Evolutionary conservation across 2,888 invertebrate genomes (phyloP).

Genomic region (Zygothrica quintamaculata): DNA sequence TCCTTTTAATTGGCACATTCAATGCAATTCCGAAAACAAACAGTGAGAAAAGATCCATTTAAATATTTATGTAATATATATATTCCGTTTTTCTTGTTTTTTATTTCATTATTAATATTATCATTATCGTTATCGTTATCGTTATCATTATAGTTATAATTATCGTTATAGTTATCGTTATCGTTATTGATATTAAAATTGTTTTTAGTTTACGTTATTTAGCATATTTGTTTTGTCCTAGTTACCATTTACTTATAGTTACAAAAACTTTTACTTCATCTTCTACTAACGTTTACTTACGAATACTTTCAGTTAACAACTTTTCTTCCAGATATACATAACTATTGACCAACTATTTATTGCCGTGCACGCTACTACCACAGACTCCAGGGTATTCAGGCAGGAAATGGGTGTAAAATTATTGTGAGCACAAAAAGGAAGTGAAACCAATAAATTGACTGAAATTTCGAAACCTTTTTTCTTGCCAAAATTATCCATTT

Average conservation of each 20-base stretch:
- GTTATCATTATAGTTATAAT: slow-evolving; percentile 20
- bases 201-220: slow-evolving; percentile 27
- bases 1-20: slow-evolving; percentile 25
- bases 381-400: slow-evolving; percentile 1
- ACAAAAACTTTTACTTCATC: slow-evolving; percentile 53
- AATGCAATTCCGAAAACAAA: slow-evolving; percentile 35
- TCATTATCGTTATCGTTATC: slow-evolving; percentile 11
- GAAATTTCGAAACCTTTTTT: slow-evolving; percentile 47
- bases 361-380: slow-evolving; percentile 36
- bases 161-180: slow-evolving; percentile 32
- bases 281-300: slow-evolving; percentile 63
- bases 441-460: slow-evolving; percentile 47
- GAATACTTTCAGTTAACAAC: slow-evolving; percentile 74
- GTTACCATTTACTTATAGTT: slow-evolving; percentile 47
- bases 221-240: slow-evolving; percentile 44
- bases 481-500: slow-evolving; percentile 7
- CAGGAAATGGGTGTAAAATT: too few relatives aligned
- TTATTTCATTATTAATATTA: slow-evolving; percentile 31
- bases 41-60: slow-evolving; percentile 48
- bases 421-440: slow-evolving; percentile 17
- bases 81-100: slow-evolving; percentile 16
- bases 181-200: slow-evolving; percentile 15
- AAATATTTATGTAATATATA: slow-evolving; percentile 16
- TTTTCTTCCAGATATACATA: slow-evolving; percentile 59
- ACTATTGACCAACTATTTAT: slow-evolving; percentile 57